Base-by-base conservation (phyloP, 2,888 invertebrate species). In the Ptycholaimellus sp. region DNA sequence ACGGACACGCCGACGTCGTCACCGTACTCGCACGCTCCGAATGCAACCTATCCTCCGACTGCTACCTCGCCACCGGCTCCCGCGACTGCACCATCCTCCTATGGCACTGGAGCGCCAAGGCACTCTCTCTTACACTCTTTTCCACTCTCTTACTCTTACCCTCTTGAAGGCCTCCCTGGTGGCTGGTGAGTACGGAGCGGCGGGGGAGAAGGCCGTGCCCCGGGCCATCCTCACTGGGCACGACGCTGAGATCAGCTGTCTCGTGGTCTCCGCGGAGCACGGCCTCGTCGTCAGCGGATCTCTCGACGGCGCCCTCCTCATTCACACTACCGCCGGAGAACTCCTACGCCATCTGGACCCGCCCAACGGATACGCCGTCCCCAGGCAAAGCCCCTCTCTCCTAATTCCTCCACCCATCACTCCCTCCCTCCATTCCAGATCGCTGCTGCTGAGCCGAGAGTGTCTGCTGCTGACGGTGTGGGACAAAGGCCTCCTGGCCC, bases 1-100 rank as follows among this genome's bases (percentile, higher is more conserved):
- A 87, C 64, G 96, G 93, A 0, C 96, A 99, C 65, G 90, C 85
- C 63, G 93, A 90, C 43, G 83, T 96, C 37, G 96, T 96, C 48
- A 93, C 93, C 11, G 93, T 93, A 63, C 69, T 96, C 49, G 81
- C 87, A 1, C 72, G 93, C 35, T 90, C 87, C 2, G 96, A 99
- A 63, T 90, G 90, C 64, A 90, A 87, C 64, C 81, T 93, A 47
- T 85, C 83, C n/a, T 81, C 83, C 1, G 93, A 96, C 65, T 96
- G 93, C 62, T 96, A 93, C 65, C 76, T 96, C 48, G 90, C 90
- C 1, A 87, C 87, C 0, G 96, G 96, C 18, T 83, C 85, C 19
- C 80, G 83, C 33, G 96, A 99, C 65, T 93, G 93, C 62, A 93
- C 93, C 0, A 85, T 96, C 18, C 68, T 93, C 39, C 66, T 99